A percentile compares a stretch with the other conserved stretches of the same genome.
Evolutionary conservation across 2,797 vertebrate genomes (phyloP).

Genomic region (Sebastes cheni): DNA sequence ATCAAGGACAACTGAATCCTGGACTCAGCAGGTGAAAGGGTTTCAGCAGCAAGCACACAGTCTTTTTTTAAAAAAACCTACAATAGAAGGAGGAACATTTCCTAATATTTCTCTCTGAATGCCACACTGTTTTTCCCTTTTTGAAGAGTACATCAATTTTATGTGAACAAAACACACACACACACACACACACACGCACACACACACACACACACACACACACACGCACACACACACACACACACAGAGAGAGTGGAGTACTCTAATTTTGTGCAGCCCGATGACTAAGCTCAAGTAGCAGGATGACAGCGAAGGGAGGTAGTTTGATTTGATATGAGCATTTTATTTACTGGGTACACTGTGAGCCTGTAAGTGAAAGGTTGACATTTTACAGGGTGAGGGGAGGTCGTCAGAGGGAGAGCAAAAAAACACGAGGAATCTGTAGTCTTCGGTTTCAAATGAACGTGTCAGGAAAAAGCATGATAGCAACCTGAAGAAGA

Average conservation of each 20-base stretch:
- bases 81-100: slow-evolving; percentile 41
- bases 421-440: slow-evolving; percentile 10
- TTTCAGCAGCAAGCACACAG: slow-evolving; percentile 82
- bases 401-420: slow-evolving; percentile 11
- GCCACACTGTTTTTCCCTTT: neutral
- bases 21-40: slow-evolving; percentile 79
- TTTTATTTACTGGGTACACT: slow-evolving; percentile 45
- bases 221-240: neutral
- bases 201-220: slow-evolving; percentile 13
- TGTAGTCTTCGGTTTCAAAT: slow-evolving; percentile 48
- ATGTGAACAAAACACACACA: neutral
- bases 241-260: neutral
- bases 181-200: no score
- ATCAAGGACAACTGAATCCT: slow-evolving; percentile 83
- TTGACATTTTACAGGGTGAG: slow-evolving; percentile 49
- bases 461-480: slow-evolving; percentile 49
- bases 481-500: slow-evolving; percentile 37
- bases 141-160: slow-evolving; percentile 17
- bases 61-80: slow-evolving; percentile 47
- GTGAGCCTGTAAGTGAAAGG: slow-evolving; percentile 30
- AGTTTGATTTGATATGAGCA: slow-evolving; percentile 52
- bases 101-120: slow-evolving; percentile 17
- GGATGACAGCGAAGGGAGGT: slow-evolving; percentile 25
- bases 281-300: slow-evolving; percentile 38
- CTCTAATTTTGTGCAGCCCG: slow-evolving; percentile 25